A percentile compares a stretch with the other conserved stretches of the same genome.
Evolutionary conservation across 92 coral and sea anemone genomes (phyloP).

Genomic region (Heliopora coerulea): DNA sequence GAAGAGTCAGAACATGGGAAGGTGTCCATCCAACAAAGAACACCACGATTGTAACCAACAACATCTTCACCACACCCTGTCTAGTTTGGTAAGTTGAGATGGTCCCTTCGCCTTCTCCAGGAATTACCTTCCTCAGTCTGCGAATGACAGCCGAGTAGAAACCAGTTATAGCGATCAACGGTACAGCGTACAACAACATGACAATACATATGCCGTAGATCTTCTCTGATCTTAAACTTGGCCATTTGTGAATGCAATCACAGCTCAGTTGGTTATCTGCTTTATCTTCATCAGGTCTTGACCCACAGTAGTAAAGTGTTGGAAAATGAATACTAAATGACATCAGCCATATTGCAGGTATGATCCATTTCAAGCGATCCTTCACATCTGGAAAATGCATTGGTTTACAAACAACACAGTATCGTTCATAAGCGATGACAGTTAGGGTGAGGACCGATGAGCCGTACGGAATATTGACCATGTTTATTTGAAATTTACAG

Average conservation of each 20-base stretch:
- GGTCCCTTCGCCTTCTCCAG: slow-evolving; percentile 24
- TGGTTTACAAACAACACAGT: slow-evolving; percentile 30
- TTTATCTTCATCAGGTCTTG: not conserved
- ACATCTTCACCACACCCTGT: slow-evolving; percentile 33
- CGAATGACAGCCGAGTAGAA: slow-evolving; percentile 55
- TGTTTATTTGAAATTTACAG: slow-evolving; percentile 36
- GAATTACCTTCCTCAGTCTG: slow-evolving; percentile 34
- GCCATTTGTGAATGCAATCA: slow-evolving; percentile 25
- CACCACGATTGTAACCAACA: slow-evolving; percentile 3
- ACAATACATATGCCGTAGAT: slow-evolving; percentile 26
- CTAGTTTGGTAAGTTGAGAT: slow-evolving; percentile 13
- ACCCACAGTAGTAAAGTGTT: slow-evolving; percentile 29
- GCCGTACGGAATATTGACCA: slow-evolving; percentile 38
- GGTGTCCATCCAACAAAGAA: slow-evolving; percentile 34
- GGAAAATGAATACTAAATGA: slow-evolving; percentile 13
- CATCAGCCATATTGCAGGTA: slow-evolving; percentile 29
- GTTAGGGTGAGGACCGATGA: slow-evolving; percentile 26
- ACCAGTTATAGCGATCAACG: slow-evolving; percentile 47
- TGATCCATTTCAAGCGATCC: slow-evolving; percentile 12
- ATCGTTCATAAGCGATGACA: slow-evolving; percentile 24
- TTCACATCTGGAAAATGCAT: not conserved
- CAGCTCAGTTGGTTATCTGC: slow-evolving; percentile 29
- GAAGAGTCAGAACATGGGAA: slow-evolving; percentile 14
- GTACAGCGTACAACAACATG: slow-evolving; percentile 48
- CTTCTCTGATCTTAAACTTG: slow-evolving; percentile 25